These are phyloP conservation scores for Catocala sponsa DNA, from an alignment of 2,888 invertebrate genomes.

Conservation along the genomic window DNA sequence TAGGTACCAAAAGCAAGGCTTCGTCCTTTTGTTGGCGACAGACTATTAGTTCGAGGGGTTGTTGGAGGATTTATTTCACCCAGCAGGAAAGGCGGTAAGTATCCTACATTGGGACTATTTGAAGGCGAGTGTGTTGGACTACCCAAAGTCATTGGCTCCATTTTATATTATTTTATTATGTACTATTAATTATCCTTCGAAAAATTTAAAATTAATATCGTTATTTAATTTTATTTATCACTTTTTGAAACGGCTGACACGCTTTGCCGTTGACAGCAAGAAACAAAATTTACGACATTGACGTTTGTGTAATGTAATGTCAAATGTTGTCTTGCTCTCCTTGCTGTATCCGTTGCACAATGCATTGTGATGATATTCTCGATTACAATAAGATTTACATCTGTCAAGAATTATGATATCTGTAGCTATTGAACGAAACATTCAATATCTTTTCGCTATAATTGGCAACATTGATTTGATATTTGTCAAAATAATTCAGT, in stretches of 20 bases:
- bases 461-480: conserved; percentile 58
- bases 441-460: conserved; percentile 18
- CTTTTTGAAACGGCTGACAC: conserved; percentile 41
- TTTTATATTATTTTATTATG: conserved; percentile 65
- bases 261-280: conserved; percentile 29
- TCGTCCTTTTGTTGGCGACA: conserved; percentile 88
- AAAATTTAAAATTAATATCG: conserved; percentile 21
- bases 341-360: not conserved
- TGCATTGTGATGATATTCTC: not conserved
- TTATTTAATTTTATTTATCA: conserved; percentile 31
- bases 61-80: conserved; percentile 90
- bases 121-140: conserved; percentile 93
- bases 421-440: conserved; percentile 27
- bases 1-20: conserved; percentile 88
- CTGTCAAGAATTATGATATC: conserved; percentile 10
- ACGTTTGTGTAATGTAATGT: conserved; percentile 4
- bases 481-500: conserved; percentile 73
- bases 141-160: conserved; percentile 95
- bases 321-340: not conserved
- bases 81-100: conserved; percentile 93
- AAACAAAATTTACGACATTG: conserved; percentile 28
- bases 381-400: not conserved
- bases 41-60: conserved; percentile 87
- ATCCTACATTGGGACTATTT: conserved; percentile 90
- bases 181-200: conserved; percentile 1